A percentile compares a stretch with the other conserved stretches of the same genome.
Conservation (phyloP, 2,797 vertebrate species). For the Hephaestus fuliginosus region DNA sequence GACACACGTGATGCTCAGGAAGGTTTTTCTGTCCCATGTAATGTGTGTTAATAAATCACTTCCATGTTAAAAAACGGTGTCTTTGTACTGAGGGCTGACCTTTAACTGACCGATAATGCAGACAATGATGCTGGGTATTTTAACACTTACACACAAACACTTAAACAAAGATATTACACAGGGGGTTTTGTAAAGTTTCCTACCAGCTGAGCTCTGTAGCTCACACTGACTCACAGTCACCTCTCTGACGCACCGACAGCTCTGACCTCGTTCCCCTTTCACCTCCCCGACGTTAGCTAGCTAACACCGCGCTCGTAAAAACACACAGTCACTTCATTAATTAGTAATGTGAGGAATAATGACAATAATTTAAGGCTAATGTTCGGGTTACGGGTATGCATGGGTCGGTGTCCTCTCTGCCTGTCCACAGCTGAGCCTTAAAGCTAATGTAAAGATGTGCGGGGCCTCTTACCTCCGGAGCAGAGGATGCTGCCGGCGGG, state of each 20-base stretch:
- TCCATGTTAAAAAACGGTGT: background rate
- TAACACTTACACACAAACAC: no score
- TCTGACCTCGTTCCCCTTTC: background rate
- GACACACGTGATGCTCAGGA: background rate
- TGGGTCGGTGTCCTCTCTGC: no score
- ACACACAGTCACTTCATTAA: rapidly evolving
- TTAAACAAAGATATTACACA: no score
- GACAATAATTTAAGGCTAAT: background rate
- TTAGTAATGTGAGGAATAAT: background rate
- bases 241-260: background rate
- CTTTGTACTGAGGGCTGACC: background rate
- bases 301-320: background rate
- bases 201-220: no score
- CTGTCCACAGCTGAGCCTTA: no score
- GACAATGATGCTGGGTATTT: background rate
- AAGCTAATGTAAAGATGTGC: no score
- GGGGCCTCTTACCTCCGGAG: conserved; percentile 44
- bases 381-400: background rate
- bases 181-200: no score
- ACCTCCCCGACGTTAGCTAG: background rate
- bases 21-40: no score
- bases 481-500: conserved; percentile 21
- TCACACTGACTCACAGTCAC: background rate
- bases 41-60: background rate
- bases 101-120: background rate